Evolutionary conservation across 2,797 vertebrate genomes (phyloP).

Genomic region (Tarsius wallacei): DNA sequence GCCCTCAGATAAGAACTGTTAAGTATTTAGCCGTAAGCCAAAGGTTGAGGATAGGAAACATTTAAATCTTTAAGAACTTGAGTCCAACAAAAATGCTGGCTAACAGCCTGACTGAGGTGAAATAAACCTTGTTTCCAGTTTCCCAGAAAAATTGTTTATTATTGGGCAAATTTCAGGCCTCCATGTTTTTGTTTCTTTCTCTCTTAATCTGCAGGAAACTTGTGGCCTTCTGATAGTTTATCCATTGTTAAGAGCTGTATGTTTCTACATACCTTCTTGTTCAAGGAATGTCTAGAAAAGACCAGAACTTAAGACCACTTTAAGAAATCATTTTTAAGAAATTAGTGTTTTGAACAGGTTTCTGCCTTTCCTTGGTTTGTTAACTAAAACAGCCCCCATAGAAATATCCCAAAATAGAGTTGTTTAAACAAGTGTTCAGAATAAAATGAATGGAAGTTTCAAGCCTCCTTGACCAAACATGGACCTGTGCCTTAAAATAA

Average conservation of each 20-base stretch:
- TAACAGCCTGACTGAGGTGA: neutral
- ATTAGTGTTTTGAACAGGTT: neutral
- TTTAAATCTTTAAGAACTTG: neutral
- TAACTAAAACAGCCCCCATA: neutral
- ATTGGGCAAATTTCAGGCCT: slow-evolving; percentile 59
- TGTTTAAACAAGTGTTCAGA: neutral
- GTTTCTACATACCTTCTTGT: slow-evolving; percentile 41
- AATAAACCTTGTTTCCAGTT: slow-evolving; percentile 65
- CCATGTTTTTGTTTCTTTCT: slow-evolving; percentile 68
- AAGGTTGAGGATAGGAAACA: slow-evolving; percentile 64
- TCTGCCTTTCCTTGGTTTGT: slow-evolving; percentile 25
- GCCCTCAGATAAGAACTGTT: neutral
- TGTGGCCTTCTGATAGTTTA: slow-evolving; percentile 73
- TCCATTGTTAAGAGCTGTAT: slow-evolving; percentile 72
- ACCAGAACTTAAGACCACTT: neutral
- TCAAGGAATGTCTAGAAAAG: slow-evolving; percentile 44
- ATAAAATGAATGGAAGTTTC: neutral
- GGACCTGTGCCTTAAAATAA: neutral
- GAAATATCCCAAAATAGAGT: neutral
- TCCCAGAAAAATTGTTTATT: slow-evolving; percentile 83
- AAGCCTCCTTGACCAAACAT: neutral
- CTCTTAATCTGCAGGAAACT: slow-evolving; percentile 82
- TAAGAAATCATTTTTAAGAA: neutral
- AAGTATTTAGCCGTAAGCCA: slow-evolving; percentile 47
- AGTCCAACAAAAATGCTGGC: slow-evolving; percentile 49